A percentile compares a stretch with the other conserved stretches of the same genome.
Evolutionary conservation across 1,140 invertebrate genomes (phyloP).

Genomic region (Drosophila hydei): DNA sequence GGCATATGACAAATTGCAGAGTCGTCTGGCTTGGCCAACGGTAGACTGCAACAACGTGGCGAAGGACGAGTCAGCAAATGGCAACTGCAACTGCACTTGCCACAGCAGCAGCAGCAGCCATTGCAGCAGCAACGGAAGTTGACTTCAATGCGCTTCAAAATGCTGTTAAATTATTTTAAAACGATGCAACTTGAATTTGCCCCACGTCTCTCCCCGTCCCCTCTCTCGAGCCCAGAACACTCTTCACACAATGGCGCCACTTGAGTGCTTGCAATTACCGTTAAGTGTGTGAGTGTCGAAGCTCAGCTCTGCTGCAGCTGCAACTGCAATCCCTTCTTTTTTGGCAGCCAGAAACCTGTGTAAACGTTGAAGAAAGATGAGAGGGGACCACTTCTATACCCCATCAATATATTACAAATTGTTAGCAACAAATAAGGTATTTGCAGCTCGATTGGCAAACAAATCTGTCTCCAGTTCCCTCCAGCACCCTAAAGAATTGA

Average conservation of each 20-base stretch:
- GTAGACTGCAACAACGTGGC: conserved; percentile 28
- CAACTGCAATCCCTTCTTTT: conserved; percentile 28
- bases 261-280: conserved; percentile 78
- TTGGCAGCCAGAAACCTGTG: neutral
- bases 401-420: conserved; percentile 41
- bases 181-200: conserved; percentile 52
- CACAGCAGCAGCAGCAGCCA: conserved; percentile 29
- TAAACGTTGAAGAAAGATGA: neutral
- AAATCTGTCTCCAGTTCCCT: too few species aligned
- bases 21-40: conserved; percentile 42
- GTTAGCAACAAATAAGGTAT: conserved; percentile 11
- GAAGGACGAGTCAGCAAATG: conserved; percentile 48
- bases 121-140: conserved; percentile 64
- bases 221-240: conserved; percentile 5
- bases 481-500: too few species aligned
- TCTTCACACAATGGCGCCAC: conserved; percentile 65
- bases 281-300: conserved; percentile 56
- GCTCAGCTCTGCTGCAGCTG: conserved; percentile 35
- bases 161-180: conserved; percentile 82
- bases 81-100: conserved; percentile 46
- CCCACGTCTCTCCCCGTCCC: neutral
- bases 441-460: neutral
- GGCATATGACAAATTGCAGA: conserved; percentile 77
- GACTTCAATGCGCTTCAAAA: conserved; percentile 77
- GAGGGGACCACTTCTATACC: conserved; percentile 13